Evolutionary conservation across 2,113 vertebrate genomes (phyloP), one percentile per base, ranked within the genome.

Genomic region (Malurus cyaneus): DNA sequence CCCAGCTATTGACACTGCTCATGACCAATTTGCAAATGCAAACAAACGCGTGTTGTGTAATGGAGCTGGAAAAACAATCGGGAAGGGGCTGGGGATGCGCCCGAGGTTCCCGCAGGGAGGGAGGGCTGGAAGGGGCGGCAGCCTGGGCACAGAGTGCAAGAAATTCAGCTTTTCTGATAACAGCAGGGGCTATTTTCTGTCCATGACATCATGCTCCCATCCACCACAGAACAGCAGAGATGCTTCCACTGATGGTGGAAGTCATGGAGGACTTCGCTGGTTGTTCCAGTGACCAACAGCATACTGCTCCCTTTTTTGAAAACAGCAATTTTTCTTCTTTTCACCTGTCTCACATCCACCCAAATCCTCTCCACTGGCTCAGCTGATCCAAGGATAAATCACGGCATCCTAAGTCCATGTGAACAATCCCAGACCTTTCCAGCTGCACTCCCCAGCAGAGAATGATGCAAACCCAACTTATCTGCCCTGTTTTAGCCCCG

Each of bases 61-160:
- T 34, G 61, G 89, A 62, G 93, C 94, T 95, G 96, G 70, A 89
- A 95, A 96, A 97, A 85, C 87, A 80, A 89, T 94, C 89, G 82
- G 89, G 93, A 94, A 96, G 86, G 78, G 87, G 84, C 64, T 89
- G 93, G 91, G 73, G 85, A 71, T 69, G 73, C 57, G 91, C 93
- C 87, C 11, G 1, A 65, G 80, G 88, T 56, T 80, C 91, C 95
- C 15, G 86, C 18, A 1, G 94, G 93, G 80, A 36, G 94, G 92
- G 64, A 61, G 61, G 80, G 87, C 89, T 91, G 87, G 6, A 84
- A 89, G 91, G 86, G 95, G 73, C 1, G 15, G 74, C 88, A 93
- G 92, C 85, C 62, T 78, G 32, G 90, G 65, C 53, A 7, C 24
- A 65, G 73, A 80, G 72, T 2, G 87, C 70, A 78, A 92, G 74